These are phyloP conservation scores for Acipenser oxyrinchus DNA, from an alignment of 2,797 vertebrate species.

Conservation along the genomic window DNA sequence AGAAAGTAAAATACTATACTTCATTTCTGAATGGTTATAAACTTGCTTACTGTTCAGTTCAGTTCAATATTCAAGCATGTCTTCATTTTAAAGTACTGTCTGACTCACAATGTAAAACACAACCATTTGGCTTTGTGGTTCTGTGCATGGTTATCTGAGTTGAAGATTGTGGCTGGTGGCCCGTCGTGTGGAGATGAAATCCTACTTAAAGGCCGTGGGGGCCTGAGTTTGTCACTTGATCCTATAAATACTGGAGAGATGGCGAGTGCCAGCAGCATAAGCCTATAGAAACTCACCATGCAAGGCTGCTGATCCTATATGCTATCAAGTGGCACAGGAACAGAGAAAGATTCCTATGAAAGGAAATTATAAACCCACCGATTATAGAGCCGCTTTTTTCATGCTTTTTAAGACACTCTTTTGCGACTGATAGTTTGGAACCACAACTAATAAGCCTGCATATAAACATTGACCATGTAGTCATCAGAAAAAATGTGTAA, in stretches of 20 bases:
- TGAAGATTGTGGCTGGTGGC: neutral
- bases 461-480: conserved; percentile 25
- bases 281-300: conserved; percentile 24
- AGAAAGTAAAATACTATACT: too few relatives aligned
- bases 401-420: conserved; percentile 11
- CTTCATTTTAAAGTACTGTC: too few relatives aligned
- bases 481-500: conserved; percentile 30
- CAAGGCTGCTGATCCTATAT: conserved; percentile 31
- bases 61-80: too few relatives aligned
- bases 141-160: too few relatives aligned
- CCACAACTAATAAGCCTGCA: conserved; percentile 18
- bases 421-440: conserved; percentile 7
- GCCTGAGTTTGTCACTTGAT: conserved; percentile 39
- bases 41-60: too few relatives aligned
- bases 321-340: conserved; percentile 18
- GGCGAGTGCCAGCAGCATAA: conserved; percentile 15
- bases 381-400: conserved; percentile 30
- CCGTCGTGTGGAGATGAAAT: conserved; percentile 42
- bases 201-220: conserved; percentile 49
- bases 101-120: too few relatives aligned
- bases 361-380: conserved; percentile 22
- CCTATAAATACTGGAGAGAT: conserved; percentile 43
- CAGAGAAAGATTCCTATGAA: neutral
- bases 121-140: too few relatives aligned
- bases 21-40: too few relatives aligned